Base-by-base conservation (phyloP, 2,888 invertebrate genomes). In the Drosophila atroscutellata region DNA sequence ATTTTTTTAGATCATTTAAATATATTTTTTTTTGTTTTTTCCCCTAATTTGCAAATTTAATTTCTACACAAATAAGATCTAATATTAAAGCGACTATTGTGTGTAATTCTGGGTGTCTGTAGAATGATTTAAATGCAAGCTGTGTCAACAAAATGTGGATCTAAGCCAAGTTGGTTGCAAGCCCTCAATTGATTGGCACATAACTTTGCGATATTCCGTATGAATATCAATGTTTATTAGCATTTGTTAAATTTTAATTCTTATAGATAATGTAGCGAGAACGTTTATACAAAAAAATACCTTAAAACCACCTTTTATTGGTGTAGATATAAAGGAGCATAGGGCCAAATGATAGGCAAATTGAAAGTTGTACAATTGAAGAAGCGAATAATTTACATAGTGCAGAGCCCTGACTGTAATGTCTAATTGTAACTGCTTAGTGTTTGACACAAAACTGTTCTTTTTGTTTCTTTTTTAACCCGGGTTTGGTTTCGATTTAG, bases 401-500 rank as follows among this genome's bases (percentile, higher is more conserved):
- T 69, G 69, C 67, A 57, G 64, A 57, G 67, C 52, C 32, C 47
- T 72, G 51, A 50, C 34, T 28, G 30, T 68, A 58, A 64, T 65
- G 42, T 72, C 74, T 81, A 78, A 65, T 50, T 74, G 57, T 59
- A 81, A 72, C 74, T 42, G 62, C 67, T 76, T 68, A 73, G 79
- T 90, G 80, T 85, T 85, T 39, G 66, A 90, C 90, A 90, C 83
- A 85, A 83, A 75, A 72, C 62, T 74, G 56, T 60, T 68, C 36
- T 42, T 11, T n/a, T 26, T 54, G n/a, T 55, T 51, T 51, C 9
- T 2, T 50, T 30, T 34, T 15, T 8, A 26, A 39, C 54, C 36
- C 57, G 39, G 58, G 49, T 49, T 50, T 15, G 8, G 1, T 45
- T 45, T 24, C 24, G 20, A 26, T 70, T 91, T 96, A 97, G 94